A percentile compares a stretch with the other conserved stretches of the same genome.
phyloP scores from a whole-genome alignment of 2,113 vertebrate genomes.

The Solenodon paradoxus region DNA sequence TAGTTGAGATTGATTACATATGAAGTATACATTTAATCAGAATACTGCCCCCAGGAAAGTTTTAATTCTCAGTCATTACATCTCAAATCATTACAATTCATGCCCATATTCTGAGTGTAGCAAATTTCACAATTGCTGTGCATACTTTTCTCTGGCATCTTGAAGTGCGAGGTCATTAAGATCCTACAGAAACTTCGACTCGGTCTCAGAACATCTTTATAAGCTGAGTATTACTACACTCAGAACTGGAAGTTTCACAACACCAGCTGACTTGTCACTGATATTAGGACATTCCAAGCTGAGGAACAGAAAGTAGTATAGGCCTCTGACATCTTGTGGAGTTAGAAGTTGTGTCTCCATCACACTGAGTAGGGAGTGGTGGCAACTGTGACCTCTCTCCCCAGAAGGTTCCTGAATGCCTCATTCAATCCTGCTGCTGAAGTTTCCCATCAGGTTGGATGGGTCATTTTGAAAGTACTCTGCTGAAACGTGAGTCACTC shows the following conservation, averaged over 20 bases:
- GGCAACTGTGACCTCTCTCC: not conserved
- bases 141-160: not conserved
- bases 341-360: conserved; percentile 13
- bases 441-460: not conserved
- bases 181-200: conserved; percentile 20
- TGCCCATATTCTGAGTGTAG: not conserved
- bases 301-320: not conserved
- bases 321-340: not conserved
- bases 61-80: not conserved
- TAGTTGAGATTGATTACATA: not conserved
- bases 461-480: conserved; percentile 23
- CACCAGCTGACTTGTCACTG: not conserved
- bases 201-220: not conserved
- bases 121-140: not conserved
- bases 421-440: not conserved
- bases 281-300: not conserved
- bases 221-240: not conserved
- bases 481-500: not conserved
- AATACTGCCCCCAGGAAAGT: not conserved
- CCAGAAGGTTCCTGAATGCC: not conserved
- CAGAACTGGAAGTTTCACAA: not conserved
- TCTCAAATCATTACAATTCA: not conserved
- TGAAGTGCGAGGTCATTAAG: not conserved
- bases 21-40: not conserved
- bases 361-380: not conserved